Evolutionary conservation across 1,140 invertebrate genomes (phyloP).

Genomic region (Rhizoglyphus robini): DNA sequence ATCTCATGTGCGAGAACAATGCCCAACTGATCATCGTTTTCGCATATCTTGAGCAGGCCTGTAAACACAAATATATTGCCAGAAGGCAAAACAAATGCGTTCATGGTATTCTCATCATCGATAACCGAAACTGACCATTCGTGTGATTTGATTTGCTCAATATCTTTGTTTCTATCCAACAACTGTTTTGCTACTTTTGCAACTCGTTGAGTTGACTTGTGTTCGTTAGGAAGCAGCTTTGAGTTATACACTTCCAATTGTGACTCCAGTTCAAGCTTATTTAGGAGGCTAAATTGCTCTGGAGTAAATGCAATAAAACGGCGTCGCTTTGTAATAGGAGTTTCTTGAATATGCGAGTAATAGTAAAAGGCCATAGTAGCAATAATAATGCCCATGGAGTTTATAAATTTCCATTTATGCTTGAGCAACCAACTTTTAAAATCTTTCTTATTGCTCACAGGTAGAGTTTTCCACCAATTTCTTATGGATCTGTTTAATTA

Average conservation of each 20-base stretch:
- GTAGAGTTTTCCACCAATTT: conserved; percentile 39
- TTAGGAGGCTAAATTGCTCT: conserved; percentile 37
- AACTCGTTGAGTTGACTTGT: conserved; percentile 34
- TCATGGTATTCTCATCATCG: conserved; percentile 27
- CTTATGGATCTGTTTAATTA: conserved; percentile 35
- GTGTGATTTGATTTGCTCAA: conserved; percentile 34
- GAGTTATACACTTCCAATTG: conserved; percentile 30
- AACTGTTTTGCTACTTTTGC: conserved; percentile 28
- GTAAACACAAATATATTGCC: conserved; percentile 49
- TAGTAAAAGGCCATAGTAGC: conserved; percentile 33
- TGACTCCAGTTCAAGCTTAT: conserved; percentile 33
- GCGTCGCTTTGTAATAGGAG: conserved; percentile 40
- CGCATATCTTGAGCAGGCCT: conserved; percentile 42
- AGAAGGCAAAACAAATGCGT: conserved; percentile 42
- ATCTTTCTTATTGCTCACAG: conserved; percentile 29
- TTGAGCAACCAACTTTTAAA: conserved; percentile 29
- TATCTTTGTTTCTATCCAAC: conserved; percentile 37
- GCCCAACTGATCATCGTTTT: conserved; percentile 46
- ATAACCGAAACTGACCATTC: conserved; percentile 42
- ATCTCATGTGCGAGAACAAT: conserved; percentile 50
- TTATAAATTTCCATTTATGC: conserved; percentile 24
- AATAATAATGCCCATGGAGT: conserved; percentile 8
- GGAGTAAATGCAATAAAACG: conserved; percentile 41
- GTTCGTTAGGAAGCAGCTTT: conserved; percentile 31
- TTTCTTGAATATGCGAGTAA: conserved; percentile 37